phyloP scores from a whole-genome alignment of 1,140 invertebrate species.

The Himalopsyche phryganea region DNA sequence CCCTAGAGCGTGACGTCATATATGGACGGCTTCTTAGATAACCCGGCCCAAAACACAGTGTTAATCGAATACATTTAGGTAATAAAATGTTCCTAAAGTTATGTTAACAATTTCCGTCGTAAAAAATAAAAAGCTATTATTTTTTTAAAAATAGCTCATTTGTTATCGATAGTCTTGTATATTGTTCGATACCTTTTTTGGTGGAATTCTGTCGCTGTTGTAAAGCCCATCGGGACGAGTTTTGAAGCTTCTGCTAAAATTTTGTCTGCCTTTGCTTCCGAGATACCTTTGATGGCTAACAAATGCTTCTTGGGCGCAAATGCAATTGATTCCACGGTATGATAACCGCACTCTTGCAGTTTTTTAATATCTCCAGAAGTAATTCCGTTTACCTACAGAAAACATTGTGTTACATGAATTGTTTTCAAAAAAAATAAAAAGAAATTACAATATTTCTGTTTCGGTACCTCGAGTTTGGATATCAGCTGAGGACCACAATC shows the following conservation, averaged over 20 bases:
- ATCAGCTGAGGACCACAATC: constrained; percentile 60
- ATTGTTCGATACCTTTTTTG: constrained; percentile 87
- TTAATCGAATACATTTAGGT: no score
- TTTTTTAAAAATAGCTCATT: no score
- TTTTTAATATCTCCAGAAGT: constrained; percentile 90
- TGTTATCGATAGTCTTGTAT: no score
- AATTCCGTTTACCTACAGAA: constrained; percentile 76
- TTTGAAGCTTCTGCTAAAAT: constrained; percentile 88
- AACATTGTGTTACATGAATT: constrained; percentile 6
- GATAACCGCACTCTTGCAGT: constrained; percentile 86
- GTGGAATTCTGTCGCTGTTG: constrained; percentile 94
- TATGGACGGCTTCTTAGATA: no score
- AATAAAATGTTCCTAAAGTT: no score
- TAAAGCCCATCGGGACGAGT: constrained; percentile 96
- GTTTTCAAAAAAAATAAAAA: constrained; percentile 2
- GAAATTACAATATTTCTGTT: neutral
- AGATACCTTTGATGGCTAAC: constrained; percentile 91
- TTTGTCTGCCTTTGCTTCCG: constrained; percentile 96
- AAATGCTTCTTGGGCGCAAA: constrained; percentile 92
- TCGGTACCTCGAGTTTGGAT: constrained; percentile 57
- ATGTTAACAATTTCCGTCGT: no score
- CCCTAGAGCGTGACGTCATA: no score
- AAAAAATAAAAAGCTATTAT: no score
- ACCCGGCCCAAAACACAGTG: no score
- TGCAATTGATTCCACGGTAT: constrained; percentile 94